phyloP scores from a whole-genome alignment of 2,888 invertebrate species.

The Cacoxenus indagator region DNA sequence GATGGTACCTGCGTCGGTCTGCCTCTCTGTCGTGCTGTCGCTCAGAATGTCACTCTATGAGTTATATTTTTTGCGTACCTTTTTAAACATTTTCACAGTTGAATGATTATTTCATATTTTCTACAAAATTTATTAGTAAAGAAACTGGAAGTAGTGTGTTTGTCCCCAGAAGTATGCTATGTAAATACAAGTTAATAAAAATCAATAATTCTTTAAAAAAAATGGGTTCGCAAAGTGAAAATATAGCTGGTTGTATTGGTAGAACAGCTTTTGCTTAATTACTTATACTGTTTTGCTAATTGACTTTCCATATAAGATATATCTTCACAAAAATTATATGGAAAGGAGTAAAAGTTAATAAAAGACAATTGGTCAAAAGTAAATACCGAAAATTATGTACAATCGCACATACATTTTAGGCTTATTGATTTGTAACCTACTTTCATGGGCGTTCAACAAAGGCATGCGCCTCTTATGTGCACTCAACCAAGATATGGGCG shows the following conservation, averaged over 20 bases:
- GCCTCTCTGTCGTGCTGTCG: not conserved
- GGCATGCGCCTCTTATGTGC: not conserved
- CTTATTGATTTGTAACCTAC: slow-evolving; percentile 17
- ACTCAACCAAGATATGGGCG: not conserved
- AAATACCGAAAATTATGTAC: not conserved
- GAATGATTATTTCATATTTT: slow-evolving; percentile 52
- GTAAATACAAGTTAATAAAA: not conserved
- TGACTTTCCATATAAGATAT: not conserved
- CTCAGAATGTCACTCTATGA: not conserved
- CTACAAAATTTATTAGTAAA: slow-evolving; percentile 59
- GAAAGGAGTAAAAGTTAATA: not conserved
- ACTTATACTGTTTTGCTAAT: slow-evolving; percentile 7
- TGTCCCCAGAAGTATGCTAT: not conserved
- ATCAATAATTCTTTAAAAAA: not conserved
- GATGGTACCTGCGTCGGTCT: not conserved
- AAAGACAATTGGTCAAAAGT: not conserved
- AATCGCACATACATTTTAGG: slow-evolving; percentile 1
- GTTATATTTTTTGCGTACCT: slow-evolving; percentile 44
- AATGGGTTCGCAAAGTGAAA: not conserved
- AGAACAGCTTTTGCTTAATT: slow-evolving; percentile 14
- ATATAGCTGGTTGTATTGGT: not conserved
- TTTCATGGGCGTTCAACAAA: not conserved
- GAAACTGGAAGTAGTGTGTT: slow-evolving; percentile 38
- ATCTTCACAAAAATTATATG: not conserved
- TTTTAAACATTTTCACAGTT: slow-evolving; percentile 63